Evolutionary conservation across 2,113 vertebrate species (phyloP), one percentile per base, ranked within the genome.

Genomic region (Coryphaenoides rupestris): DNA sequence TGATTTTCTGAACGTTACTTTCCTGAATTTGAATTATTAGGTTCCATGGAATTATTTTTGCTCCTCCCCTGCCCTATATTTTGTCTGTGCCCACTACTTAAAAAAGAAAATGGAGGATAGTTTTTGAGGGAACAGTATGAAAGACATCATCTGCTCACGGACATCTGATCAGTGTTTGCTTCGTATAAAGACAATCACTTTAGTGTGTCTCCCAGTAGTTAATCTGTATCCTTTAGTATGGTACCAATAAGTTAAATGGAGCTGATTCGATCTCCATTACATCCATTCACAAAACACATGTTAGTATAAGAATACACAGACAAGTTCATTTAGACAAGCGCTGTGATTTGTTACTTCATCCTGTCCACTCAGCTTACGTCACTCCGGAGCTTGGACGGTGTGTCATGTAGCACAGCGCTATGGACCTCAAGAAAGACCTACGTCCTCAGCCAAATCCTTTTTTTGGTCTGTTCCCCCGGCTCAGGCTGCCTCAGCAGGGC

Each of bases 381-480:
- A 72, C 74, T 66, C 74, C 21, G 68, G 74, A 55, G 75, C 69
- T 66, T 66, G 68, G 24, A 77, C 74, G 66, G 50, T 64, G 55
- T 66, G 86, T 83, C 67, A 26, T 66, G 60, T 60, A 65, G 59
- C 74, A 56, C 64, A 63, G 70, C 19, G 59, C 71, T 62, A 45
- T 72, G 75, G 73, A 75, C 84, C 76, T 57, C 15, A 63, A 56
- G 60, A 56, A 59, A 74, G 5, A 5, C 61, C 24, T 13, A 23
- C 59, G 73, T 70, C 62, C 69, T 80, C 61, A 76, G 82, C 76
- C 74, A 76, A 67, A 78, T 80, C 78, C 28, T 40, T 55, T 67
- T 78, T 85, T 85, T 76, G 62, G 69, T 84, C 79, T 84, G 76
- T 71, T 82, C 82, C 77, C 73, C 79, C 78, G 83, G 84, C 83